Percentiles rank a stretch among this genome's conserved stretches.
Evolutionary conservation across 2,888 invertebrate species (phyloP).

Genomic region (Subacronicta megacephala): DNA sequence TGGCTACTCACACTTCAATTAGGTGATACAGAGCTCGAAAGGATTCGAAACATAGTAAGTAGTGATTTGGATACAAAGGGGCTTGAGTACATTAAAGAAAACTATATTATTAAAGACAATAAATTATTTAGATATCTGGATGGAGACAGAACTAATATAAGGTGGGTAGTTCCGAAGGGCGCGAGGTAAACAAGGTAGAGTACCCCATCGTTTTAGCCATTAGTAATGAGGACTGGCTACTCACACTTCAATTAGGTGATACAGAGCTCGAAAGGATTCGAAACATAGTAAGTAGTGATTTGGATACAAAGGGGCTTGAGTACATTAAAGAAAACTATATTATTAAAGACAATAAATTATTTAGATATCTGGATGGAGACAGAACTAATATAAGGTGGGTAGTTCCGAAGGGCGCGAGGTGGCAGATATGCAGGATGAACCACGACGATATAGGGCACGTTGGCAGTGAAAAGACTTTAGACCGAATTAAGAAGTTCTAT

Average conservation of each 20-base stretch:
- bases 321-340: conserved; percentile 1
- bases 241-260: neutral
- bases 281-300: neutral
- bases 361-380: conserved; percentile 3
- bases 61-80: too few relatives aligned
- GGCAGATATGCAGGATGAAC: conserved; percentile 8
- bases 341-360: neutral
- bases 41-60: too few relatives aligned
- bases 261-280: neutral
- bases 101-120: too few relatives aligned
- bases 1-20: too few relatives aligned
- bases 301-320: neutral
- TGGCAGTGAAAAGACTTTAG: conserved; percentile 14
- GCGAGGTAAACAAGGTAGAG: neutral
- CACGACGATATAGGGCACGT: conserved; percentile 20
- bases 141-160: too few relatives aligned
- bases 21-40: too few relatives aligned
- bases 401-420: conserved; percentile 9
- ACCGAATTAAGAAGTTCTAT: conserved; percentile 6
- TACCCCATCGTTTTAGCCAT: neutral
- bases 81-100: too few relatives aligned
- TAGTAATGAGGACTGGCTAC: neutral
- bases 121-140: too few relatives aligned
- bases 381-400: conserved; percentile 8
- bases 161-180: too few relatives aligned